Evolutionary conservation across 2,797 vertebrate species (phyloP), one percentile per base, ranked within the genome.

Genomic region (Thamnophis elegans): DNA sequence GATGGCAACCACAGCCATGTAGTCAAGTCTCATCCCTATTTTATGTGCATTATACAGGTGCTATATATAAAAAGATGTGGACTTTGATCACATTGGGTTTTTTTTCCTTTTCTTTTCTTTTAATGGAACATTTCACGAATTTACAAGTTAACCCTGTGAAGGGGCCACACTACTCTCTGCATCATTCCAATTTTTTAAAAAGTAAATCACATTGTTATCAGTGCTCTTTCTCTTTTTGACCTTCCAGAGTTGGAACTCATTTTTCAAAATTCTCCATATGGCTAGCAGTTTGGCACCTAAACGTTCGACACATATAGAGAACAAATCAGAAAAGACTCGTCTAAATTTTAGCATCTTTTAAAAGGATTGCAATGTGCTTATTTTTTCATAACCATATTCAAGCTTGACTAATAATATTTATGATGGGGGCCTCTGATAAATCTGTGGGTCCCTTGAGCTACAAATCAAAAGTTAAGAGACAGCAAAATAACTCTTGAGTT

Each of bases 401-500:
- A 90, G 53, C 59, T 18, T 85, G 59, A 82, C 28, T 92, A 87
- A 36, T 87, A 68, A 58, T 58, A 73, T 92, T 89, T 89, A 86
- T 86, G 6, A 42, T 92, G 42, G 89, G 91, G 5, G 60, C 54
- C n/a, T 42, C 82, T 20, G 90, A 56, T 42, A 55, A 65, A 9
- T 94, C 91, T 92, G 94, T 87, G 89, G 93, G 94, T 32, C 92
- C 89, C 92, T 86, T 87, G 91, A 93, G 65, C 32, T 54, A 88
- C 13, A 51, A 96, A 90, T 88, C 93, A 93, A 92, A 96, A 93
- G 92, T 95, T 94, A 93, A 0, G 51, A 86, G 58, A 56, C 90
- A 68, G 68, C 14, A 94, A 94, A 93, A 94, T 90, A 96, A 59
- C 5, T 60, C 93, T 62, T 92, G 65, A 65, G 62, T 60, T 93